Percentiles rank a stretch among this genome's conserved stretches.
These are phyloP conservation scores for Yponomeuta cagnagella DNA, from an alignment of 2,888 invertebrate species.

Conservation along the genomic window DNA sequence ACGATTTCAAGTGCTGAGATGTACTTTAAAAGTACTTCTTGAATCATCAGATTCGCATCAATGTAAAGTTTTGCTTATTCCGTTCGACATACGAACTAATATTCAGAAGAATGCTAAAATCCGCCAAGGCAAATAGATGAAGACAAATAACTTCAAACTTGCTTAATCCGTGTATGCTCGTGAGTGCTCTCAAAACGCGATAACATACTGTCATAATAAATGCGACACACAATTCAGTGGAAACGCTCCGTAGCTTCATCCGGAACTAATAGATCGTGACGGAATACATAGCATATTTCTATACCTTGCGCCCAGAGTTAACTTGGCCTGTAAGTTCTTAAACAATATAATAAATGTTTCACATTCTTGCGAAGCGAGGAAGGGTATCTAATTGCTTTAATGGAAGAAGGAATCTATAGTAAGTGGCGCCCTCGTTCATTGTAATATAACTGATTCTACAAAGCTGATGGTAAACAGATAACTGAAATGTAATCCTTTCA, in stretches of 20 bases:
- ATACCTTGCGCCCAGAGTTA: background rate
- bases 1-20: background rate
- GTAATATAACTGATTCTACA: too few relatives aligned
- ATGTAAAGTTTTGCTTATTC: background rate
- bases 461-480: too few relatives aligned
- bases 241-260: background rate
- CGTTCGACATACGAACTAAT: background rate
- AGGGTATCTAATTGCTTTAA: too few relatives aligned
- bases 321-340: background rate
- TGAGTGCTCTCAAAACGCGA: slow-evolving; percentile 7
- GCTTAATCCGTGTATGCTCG: slow-evolving; percentile 5
- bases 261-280: background rate
- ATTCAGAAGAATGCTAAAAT: background rate
- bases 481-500: too few relatives aligned
- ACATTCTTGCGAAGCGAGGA: too few relatives aligned
- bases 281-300: background rate
- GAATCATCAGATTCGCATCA: background rate
- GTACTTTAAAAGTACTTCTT: background rate
- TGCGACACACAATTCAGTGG: background rate
- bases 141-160: background rate
- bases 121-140: background rate
- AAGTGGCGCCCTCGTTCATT: too few relatives aligned
- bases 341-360: too few relatives aligned
- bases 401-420: too few relatives aligned
- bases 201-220: background rate